A percentile compares a stretch with the other conserved stretches of the same genome.
These are phyloP conservation scores for Eudasyphora cyanicolor DNA, from an alignment of 2,888 invertebrate species.

Conservation along the genomic window DNA sequence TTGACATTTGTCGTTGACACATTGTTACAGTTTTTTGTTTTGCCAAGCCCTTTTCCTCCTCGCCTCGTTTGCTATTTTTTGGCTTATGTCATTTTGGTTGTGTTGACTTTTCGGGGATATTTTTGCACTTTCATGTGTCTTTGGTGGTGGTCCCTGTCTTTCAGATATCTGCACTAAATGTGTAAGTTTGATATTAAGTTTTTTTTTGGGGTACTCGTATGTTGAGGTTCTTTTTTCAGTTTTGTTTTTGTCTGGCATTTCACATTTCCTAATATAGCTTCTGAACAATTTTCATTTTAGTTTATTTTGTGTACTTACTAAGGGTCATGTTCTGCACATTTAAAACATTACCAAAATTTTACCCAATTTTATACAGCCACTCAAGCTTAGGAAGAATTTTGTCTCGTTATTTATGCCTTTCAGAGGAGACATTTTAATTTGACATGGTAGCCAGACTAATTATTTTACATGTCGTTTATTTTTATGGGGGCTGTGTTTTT, in stretches of 20 bases:
- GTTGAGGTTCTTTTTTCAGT: not conserved
- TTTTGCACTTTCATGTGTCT: not conserved
- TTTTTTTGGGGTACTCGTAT: not conserved
- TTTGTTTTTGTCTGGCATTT: not conserved
- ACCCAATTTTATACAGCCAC: no score
- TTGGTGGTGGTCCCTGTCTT: not conserved
- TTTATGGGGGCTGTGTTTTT: not conserved
- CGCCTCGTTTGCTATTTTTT: not conserved
- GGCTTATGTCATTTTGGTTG: not conserved
- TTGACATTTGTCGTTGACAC: slow-evolving; percentile 31
- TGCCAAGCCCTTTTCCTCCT: not conserved
- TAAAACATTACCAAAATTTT: not conserved
- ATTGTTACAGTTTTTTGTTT: slow-evolving; percentile 17
- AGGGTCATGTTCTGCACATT: slow-evolving; percentile 30
- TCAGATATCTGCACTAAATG: not conserved
- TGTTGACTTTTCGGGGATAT: not conserved
- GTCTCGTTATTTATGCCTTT: not conserved
- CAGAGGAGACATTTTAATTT: not conserved
- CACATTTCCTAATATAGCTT: slow-evolving; percentile 26
- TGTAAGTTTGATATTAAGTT: not conserved
- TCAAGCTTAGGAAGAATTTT: not conserved
- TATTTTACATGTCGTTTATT: not conserved
- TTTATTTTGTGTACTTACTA: slow-evolving; percentile 14
- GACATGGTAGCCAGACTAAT: slow-evolving; percentile 30
- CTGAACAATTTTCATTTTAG: slow-evolving; percentile 1